Evolutionary conservation across 2,888 invertebrate species (phyloP).

Genomic region (Heteropelma amictum): DNA sequence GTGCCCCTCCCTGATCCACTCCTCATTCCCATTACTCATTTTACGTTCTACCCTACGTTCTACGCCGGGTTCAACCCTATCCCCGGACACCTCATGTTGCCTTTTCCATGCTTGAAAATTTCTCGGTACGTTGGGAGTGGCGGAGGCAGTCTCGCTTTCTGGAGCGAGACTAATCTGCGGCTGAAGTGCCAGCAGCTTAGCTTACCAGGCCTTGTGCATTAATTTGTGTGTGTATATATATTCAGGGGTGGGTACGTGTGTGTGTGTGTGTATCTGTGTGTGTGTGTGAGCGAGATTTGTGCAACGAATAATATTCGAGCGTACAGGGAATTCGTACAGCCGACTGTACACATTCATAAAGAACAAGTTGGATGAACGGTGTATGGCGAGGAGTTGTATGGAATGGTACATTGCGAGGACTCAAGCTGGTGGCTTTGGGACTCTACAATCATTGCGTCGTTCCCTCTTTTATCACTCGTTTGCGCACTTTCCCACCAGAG

Average conservation of each 20-base stretch:
- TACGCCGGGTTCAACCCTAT: neutral
- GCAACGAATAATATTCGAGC: neutral
- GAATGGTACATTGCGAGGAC: no score
- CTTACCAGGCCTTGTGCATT: slow-evolving; percentile 7
- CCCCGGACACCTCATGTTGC: neutral
- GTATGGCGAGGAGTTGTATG: no score
- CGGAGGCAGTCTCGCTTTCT: slow-evolving; percentile 45
- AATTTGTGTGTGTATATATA: neutral
- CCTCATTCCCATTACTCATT: no score
- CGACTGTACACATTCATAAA: no score
- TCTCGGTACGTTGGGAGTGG: slow-evolving; percentile 7
- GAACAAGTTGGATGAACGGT: no score
- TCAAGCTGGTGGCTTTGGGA: no score
- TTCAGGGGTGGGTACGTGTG: no score
- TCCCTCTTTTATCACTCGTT: no score
- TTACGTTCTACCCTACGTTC: neutral
- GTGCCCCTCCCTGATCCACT: no score
- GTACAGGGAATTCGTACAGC: no score
- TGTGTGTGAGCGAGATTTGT: neutral
- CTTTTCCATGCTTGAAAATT: slow-evolving; percentile 25
- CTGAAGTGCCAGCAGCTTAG: slow-evolving; percentile 35
- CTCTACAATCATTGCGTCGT: no score
- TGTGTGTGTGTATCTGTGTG: neutral
- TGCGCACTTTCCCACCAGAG: no score
- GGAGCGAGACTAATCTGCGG: slow-evolving; percentile 48